phyloP scores from a whole-genome alignment of 2,113 vertebrate species.

The Heliornis fulica region DNA sequence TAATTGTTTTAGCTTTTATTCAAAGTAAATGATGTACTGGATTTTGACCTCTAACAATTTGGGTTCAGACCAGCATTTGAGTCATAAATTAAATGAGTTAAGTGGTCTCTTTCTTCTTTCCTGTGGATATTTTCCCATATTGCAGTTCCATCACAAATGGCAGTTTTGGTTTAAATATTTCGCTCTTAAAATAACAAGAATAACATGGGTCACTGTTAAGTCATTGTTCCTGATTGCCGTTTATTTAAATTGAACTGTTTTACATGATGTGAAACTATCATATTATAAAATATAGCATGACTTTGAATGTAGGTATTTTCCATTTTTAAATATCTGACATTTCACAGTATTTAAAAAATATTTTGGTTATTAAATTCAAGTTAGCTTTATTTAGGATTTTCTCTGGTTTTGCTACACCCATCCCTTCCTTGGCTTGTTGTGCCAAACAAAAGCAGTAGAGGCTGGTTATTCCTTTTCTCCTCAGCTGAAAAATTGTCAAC shows the following conservation, averaged over 20 bases:
- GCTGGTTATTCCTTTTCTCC: not conserved
- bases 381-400: not conserved
- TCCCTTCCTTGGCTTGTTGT: not conserved
- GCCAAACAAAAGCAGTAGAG: not conserved
- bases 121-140: constrained; percentile 44
- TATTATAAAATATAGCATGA: not conserved
- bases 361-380: not conserved
- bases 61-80: constrained; percentile 38
- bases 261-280: not conserved
- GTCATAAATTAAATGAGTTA: constrained; percentile 50
- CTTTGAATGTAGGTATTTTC: not conserved
- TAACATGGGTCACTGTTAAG: constrained; percentile 21
- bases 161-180: constrained; percentile 36
- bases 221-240: constrained; percentile 7
- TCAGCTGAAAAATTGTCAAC: not conserved
- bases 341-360: not conserved
- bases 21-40: constrained; percentile 23
- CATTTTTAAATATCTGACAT: not conserved
- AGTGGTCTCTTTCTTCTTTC: constrained; percentile 45
- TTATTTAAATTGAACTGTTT: not conserved
- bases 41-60: constrained; percentile 46
- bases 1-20: constrained; percentile 54
- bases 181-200: constrained; percentile 41
- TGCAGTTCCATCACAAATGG: constrained; percentile 28
- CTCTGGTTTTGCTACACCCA: not conserved